Evolutionary conservation across 2,888 invertebrate species (phyloP).

Genomic region (Chymomyza amoena): DNA sequence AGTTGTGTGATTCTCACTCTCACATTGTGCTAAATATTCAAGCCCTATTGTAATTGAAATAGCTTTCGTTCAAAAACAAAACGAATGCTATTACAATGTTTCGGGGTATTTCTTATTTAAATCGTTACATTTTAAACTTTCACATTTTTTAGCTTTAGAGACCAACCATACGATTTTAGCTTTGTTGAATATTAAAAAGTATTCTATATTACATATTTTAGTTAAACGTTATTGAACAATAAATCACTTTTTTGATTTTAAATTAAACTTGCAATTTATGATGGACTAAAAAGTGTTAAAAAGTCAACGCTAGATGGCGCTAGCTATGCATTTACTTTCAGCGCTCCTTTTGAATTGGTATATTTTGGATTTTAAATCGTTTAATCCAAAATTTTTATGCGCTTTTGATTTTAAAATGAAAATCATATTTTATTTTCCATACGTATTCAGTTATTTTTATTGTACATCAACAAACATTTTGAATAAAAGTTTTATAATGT

Average conservation of each 20-base stretch:
- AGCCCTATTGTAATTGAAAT: neutral
- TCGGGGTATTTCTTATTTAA: no score
- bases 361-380: no score
- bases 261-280: neutral
- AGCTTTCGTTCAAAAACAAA: no score
- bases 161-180: constrained; percentile 41
- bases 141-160: constrained; percentile 19
- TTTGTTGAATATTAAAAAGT: constrained; percentile 53
- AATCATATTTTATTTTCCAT: neutral
- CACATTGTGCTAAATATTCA: constrained; percentile 33
- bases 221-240: constrained; percentile 56
- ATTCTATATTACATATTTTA: constrained; percentile 33
- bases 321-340: no score
- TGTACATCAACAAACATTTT: neutral
- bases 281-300: neutral
- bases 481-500: neutral
- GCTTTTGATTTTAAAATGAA: neutral
- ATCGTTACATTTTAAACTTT: neutral
- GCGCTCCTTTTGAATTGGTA: neutral
- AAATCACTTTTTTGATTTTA: constrained; percentile 35
- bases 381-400: neutral
- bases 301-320: neutral
- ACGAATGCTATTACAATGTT: no score
- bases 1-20: neutral
- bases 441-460: neutral